Evolutionary conservation across 2,888 invertebrate species (phyloP).

Genomic region (Thymelicus acteon): DNA sequence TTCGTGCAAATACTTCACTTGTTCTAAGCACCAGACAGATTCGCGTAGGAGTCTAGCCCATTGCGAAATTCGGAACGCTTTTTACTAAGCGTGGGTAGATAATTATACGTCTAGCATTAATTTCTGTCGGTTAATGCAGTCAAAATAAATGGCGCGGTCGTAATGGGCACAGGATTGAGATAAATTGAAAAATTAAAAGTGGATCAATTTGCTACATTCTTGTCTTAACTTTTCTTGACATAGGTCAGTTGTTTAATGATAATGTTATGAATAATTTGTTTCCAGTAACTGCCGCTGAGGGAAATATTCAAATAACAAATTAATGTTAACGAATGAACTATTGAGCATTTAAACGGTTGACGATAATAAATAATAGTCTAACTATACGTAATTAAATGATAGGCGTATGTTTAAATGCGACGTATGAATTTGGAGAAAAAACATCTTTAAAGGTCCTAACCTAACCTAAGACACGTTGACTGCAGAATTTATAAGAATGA

Average conservation of each 20-base stretch:
- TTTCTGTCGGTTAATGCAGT: constrained; percentile 66
- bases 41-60: constrained; percentile 51
- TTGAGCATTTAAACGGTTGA: no score
- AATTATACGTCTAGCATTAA: constrained; percentile 73
- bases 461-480: no score
- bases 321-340: no score
- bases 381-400: no score
- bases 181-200: constrained; percentile 37
- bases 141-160: constrained; percentile 29
- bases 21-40: constrained; percentile 52
- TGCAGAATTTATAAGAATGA: no score
- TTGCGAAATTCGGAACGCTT: constrained; percentile 76
- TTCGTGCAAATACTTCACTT: constrained; percentile 67
- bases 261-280: background rate
- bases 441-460: no score
- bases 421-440: no score
- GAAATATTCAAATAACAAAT: background rate
- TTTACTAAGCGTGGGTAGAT: constrained; percentile 72
- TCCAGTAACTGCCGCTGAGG: background rate
- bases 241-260: constrained; percentile 2
- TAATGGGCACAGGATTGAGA: constrained; percentile 29
- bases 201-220: constrained; percentile 29
- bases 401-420: no score
- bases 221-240: constrained; percentile 19
- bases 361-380: no score